Evolutionary conservation across 2,113 vertebrate genomes (phyloP), one percentile per base, ranked within the genome.

Genomic region (Pogona vitticeps): DNA sequence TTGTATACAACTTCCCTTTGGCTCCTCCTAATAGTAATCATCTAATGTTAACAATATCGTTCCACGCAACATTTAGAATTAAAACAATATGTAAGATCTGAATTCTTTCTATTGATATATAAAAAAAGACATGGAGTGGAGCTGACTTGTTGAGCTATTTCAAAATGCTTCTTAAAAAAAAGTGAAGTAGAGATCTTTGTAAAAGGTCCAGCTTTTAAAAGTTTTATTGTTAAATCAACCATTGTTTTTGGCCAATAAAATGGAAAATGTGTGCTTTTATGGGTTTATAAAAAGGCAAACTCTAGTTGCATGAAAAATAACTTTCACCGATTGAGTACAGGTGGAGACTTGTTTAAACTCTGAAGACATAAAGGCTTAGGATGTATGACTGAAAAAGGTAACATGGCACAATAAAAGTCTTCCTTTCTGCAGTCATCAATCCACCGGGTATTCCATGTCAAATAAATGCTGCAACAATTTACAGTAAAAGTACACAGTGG

Each of bases 401-500:
- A 98, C 96, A 96, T 93, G 95, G 97, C 95, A 96, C 95, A 96
- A 97, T 97, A 96, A 97, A 97, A 95, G 94, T 97, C 96, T 96
- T 96, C 96, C 95, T 96, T 96, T 97, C 96, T 96, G 90, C 95
- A 93, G 96, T 97, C 97, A 98, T 98, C 97, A 97, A 98, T 98
- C 97, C 96, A 95, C 94, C 93, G 97, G 96, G 96, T 97, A 98
- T 97, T 97, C 97, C 96, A 96, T 95, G 97, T 98, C 97, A 98
- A 98, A 98, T 98, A 98, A 97, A 98, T 89, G 97, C 97, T 97
- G 97, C 97, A 98, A 97, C 97, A 98, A 97, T 98, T 98, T 98
- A 98, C 96, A 96, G 95, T 95, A 96, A 97, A 97, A 97, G 96
- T 98, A 98, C 95, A 98, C 97, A 98, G 95, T 97, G 96, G 96